A percentile compares a stretch with the other conserved stretches of the same genome.
phyloP scores from a whole-genome alignment of 2,888 invertebrate species.

The Exocentrus adspersus region DNA sequence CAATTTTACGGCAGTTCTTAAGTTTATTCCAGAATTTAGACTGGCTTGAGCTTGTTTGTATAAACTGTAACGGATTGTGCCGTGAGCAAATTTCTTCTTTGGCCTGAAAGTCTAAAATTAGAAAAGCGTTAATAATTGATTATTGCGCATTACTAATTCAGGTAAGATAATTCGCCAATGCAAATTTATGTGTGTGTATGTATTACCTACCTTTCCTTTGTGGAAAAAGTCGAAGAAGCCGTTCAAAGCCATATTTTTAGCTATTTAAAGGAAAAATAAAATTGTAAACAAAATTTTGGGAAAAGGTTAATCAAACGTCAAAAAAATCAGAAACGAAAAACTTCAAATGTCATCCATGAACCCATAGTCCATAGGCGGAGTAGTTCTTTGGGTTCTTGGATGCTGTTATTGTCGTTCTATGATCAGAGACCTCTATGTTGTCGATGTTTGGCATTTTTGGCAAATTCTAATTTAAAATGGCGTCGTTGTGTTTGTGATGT shows the following conservation, averaged over 20 bases:
- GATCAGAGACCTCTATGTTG: constrained; percentile 37
- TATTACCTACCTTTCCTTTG: constrained; percentile 73
- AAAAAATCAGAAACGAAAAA: too few relatives aligned
- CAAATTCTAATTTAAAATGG: constrained; percentile 46
- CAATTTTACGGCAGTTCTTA: constrained; percentile 81
- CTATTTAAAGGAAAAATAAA: constrained; percentile 7
- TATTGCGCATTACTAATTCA: constrained; percentile 6
- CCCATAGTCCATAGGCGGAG: too few relatives aligned
- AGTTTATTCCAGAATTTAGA: constrained; percentile 87
- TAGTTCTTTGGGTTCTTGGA: too few relatives aligned
- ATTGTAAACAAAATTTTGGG: constrained; percentile 33
- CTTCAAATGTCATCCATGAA: constrained; percentile 17
- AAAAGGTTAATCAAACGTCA: constrained; percentile 19
- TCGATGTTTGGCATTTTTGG: constrained; percentile 32
- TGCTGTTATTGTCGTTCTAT: too few relatives aligned
- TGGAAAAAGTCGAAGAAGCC: constrained; percentile 82
- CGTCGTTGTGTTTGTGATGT: constrained; percentile 53
- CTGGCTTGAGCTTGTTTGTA: constrained; percentile 94
- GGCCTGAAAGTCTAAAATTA: constrained; percentile 84
- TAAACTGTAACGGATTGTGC: constrained; percentile 85
- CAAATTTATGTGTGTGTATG: constrained; percentile 2
- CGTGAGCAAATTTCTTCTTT: constrained; percentile 87
- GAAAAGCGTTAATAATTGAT: constrained; percentile 25
- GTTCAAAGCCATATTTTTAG: constrained; percentile 72
- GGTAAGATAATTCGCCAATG: background rate